Conservation (phyloP, 2,888 invertebrate species). For the Noctua fimbriata region DNA sequence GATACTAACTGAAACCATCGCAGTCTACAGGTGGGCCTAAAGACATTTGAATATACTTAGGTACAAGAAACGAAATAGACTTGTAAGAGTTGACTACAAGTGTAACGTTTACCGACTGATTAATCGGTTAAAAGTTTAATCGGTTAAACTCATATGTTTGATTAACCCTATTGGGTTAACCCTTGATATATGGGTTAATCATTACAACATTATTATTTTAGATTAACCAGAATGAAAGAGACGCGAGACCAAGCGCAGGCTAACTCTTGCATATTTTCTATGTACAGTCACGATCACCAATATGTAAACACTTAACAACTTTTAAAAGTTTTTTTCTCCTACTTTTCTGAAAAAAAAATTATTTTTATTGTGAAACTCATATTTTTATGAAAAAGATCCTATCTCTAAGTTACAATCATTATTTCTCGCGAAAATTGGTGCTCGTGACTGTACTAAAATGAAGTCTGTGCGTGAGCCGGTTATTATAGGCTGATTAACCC, state of each 20-base stretch:
- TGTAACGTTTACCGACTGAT: neutral
- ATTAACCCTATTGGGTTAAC: neutral
- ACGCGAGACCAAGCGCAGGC: neutral
- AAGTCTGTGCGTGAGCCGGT: neutral
- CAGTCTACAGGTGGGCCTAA: neutral
- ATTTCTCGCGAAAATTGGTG: too few relatives aligned
- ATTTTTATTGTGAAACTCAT: too few relatives aligned
- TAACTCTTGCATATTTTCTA: neutral
- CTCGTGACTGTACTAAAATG: too few relatives aligned
- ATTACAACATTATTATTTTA: neutral
- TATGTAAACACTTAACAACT: too few relatives aligned
- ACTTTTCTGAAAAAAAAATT: too few relatives aligned
- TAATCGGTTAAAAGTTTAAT: neutral
- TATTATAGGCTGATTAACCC: neutral
- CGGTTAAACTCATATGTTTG: neutral
- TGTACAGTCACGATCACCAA: too few relatives aligned
- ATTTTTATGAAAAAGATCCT: too few relatives aligned
- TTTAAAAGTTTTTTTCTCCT: too few relatives aligned
- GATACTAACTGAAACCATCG: neutral
- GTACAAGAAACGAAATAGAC: neutral
- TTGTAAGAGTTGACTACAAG: neutral
- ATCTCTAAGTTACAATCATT: too few relatives aligned
- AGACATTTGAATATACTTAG: neutral
- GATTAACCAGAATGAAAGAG: neutral
- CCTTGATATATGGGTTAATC: neutral